Conservation (phyloP, 2,888 invertebrate genomes). For the Plagodis dolabraria region DNA sequence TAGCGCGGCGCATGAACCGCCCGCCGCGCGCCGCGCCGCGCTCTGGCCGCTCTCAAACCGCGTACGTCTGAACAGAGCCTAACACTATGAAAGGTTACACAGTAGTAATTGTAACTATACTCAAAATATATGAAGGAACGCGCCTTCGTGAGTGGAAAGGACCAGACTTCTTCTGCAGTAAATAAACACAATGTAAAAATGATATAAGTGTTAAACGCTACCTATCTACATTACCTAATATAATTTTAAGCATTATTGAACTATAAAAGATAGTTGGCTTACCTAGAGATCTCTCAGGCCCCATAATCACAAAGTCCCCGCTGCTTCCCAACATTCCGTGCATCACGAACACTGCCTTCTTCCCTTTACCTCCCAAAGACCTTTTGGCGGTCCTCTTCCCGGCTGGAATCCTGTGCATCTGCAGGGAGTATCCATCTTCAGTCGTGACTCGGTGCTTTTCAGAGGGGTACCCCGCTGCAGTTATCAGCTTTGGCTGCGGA, state of each 20-base stretch:
- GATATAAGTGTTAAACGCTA: too few relatives aligned
- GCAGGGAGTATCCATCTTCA: slow-evolving; percentile 86
- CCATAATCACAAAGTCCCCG: slow-evolving; percentile 89
- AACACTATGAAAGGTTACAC: too few relatives aligned
- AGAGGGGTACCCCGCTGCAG: slow-evolving; percentile 75
- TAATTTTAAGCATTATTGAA: background rate
- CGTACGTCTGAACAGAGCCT: too few relatives aligned
- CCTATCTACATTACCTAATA: too few relatives aligned
- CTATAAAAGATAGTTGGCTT: slow-evolving; percentile 29
- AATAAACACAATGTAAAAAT: too few relatives aligned
- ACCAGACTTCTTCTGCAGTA: too few relatives aligned
- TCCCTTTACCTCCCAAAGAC: slow-evolving; percentile 56
- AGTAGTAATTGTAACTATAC: too few relatives aligned
- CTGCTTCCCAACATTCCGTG: slow-evolving; percentile 88
- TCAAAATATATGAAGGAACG: too few relatives aligned
- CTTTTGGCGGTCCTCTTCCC: slow-evolving; percentile 64
- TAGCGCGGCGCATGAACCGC: too few relatives aligned
- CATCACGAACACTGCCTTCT: slow-evolving; percentile 76
- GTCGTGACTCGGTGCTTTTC: slow-evolving; percentile 82
- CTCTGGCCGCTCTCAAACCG: too few relatives aligned
- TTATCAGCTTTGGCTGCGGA: slow-evolving; percentile 76
- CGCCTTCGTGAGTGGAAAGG: too few relatives aligned
- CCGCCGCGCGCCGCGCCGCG: too few relatives aligned
- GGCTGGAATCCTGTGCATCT: slow-evolving; percentile 86
- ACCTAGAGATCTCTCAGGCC: slow-evolving; percentile 87